Base-by-base conservation (phyloP, 92 coral and sea anemone genomes). In the Scolanthus callimorphus region DNA sequence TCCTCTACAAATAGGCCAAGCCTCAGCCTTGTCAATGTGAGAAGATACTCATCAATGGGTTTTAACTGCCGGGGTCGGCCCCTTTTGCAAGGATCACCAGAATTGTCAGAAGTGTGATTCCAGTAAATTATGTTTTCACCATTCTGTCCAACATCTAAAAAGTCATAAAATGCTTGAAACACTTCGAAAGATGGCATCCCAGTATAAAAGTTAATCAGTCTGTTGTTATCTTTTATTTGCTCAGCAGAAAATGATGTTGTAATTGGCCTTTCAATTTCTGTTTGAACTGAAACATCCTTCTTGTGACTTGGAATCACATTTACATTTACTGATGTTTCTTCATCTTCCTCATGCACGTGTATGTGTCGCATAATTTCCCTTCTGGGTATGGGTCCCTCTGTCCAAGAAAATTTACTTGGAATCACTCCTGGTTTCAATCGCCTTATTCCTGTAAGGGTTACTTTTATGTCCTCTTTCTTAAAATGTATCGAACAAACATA, bases 121-220 rank as follows among this genome's bases (percentile, higher is more conserved):
- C 79, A 71, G 44, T 71, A 71, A 20, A 73, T 60, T 29, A 70
- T 22, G 53, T 71, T 71, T 63, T 71, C 63, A 0, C 74, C 78
- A 2, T 62, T 27, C 59, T 48, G 52, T 1, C 74, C 74, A 49
- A 41, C 63, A 39, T 71, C 62, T 21, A 71, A 54, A 63, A 71
- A 71, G 27, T 26, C 31, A 26, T 13, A 62, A 23, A 54, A 62
- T 26, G 78, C 73, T 34, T 39, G 3, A 46, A 74, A 65, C 28
- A 74, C 34, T 29, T 20, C 67, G 56, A 60, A 64, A 15, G 63
- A 53, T 65, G 80, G 67, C 30, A 74, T 55, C 15, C 76, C 81
- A 17, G 77, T 57, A 48, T 73, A 74, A 68, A 74, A 65, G 11
- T 59, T 45, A 29, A 74, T 74, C n/a, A n/a, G n/a, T n/a, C n/a